These are phyloP conservation scores for Chymomyza costata DNA, from an alignment of 1,140 invertebrate genomes.

Conservation along the genomic window DNA sequence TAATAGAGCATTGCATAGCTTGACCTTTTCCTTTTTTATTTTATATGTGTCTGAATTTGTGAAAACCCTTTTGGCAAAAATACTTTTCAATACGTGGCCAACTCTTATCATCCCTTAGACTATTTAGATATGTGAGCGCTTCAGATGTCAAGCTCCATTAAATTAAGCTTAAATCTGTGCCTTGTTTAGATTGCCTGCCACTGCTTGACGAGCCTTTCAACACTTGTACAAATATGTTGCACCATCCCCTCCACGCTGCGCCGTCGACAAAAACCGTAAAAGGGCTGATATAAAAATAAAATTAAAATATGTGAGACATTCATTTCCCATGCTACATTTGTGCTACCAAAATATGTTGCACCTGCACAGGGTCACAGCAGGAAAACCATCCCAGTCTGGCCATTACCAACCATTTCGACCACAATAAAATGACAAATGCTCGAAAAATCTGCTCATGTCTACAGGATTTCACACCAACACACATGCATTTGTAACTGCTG, in stretches of 20 bases:
- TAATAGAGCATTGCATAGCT: too few relatives aligned
- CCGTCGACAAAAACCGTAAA: slow-evolving; percentile 27
- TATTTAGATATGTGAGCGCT: too few relatives aligned
- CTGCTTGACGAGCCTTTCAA: slow-evolving; percentile 41
- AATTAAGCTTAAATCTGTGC: slow-evolving; percentile 52
- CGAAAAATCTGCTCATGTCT: slow-evolving; percentile 63
- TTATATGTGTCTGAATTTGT: slow-evolving; percentile 12
- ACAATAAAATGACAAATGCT: slow-evolving; percentile 70
- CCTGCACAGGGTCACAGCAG: slow-evolving; percentile 45
- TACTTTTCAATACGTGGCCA: slow-evolving; percentile 47
- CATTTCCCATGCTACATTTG: neutral
- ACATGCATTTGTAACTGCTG: slow-evolving; percentile 38
- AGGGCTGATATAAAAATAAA: slow-evolving; percentile 64
- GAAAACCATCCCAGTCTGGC: slow-evolving; percentile 17
- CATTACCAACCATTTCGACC: slow-evolving; percentile 62
- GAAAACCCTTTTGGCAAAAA: slow-evolving; percentile 41
- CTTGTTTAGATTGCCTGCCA: too few relatives aligned
- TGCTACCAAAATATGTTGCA: slow-evolving; percentile 36
- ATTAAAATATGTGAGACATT: slow-evolving; percentile 58
- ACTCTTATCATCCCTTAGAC: slow-evolving; percentile 36
- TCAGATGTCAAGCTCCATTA: slow-evolving; percentile 42
- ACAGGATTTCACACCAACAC: slow-evolving; percentile 28
- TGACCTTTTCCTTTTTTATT: slow-evolving; percentile 18
- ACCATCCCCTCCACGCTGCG: slow-evolving; percentile 10
- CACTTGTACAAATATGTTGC: slow-evolving; percentile 51